phyloP scores from a whole-genome alignment of 2,113 vertebrate genomes.

The Microcebus murinus region DNA sequence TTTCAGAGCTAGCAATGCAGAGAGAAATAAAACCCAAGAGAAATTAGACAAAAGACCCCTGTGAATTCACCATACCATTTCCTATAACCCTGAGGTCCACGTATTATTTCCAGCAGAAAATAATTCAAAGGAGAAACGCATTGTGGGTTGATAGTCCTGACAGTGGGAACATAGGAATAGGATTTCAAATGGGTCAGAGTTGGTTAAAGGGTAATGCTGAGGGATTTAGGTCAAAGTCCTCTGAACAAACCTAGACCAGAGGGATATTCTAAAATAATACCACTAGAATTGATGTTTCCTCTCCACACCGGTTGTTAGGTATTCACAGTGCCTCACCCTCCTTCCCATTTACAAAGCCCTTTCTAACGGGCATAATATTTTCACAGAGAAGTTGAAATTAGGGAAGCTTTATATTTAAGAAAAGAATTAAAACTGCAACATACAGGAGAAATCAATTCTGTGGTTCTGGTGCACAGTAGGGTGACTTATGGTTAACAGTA shows the following conservation, averaged over 20 bases:
- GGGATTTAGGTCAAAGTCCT: background rate
- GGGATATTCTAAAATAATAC: background rate
- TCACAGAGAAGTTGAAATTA: background rate
- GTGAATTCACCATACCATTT: background rate
- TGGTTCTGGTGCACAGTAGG: background rate
- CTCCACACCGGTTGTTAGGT: background rate
- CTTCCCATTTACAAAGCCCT: background rate
- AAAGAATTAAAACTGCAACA: background rate
- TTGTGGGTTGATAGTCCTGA: background rate
- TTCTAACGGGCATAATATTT: conserved; percentile 15
- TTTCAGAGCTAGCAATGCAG: background rate
- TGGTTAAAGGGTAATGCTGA: background rate
- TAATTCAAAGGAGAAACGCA: conserved; percentile 2
- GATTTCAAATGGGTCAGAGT: background rate
- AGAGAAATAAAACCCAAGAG: conserved; percentile 20
- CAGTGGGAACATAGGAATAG: background rate
- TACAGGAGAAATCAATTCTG: background rate
- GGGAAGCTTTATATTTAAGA: background rate
- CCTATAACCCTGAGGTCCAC: background rate
- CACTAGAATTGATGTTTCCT: background rate
- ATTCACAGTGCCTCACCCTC: background rate
- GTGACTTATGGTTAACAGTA: background rate
- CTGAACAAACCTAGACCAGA: background rate
- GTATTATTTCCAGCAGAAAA: conserved; percentile 11
- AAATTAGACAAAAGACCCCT: background rate